Evolutionary conservation across 2,797 vertebrate species (phyloP), one percentile per base, ranked within the genome.

Genomic region (Oophaga sylvatica): DNA sequence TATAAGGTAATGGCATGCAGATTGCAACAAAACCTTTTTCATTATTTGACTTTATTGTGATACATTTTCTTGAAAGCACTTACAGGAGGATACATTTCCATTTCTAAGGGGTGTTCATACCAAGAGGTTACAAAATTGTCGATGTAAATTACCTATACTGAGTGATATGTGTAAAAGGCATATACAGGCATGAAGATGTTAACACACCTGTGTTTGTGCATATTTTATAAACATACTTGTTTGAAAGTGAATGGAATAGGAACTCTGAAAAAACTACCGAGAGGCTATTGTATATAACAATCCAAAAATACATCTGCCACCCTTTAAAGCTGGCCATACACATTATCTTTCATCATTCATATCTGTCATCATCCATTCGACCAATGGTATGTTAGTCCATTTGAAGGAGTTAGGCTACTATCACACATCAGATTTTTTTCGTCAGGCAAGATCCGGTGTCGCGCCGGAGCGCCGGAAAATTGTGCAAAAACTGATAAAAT

Each of bases 1-100:
- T 83, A 56, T 83, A 83, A 62, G 48, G 31, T 84, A 84, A 84
- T 84, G 71, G 5, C 15, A 73, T 73, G 56, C 68, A 83, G 68
- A 63, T 81, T 31, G 45, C 62, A 45, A 31, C 68, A n/a, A 60
- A 59, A n/a, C 19, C 56, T 41, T 62, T 73, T 84, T 62, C 22
- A 67, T 45, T 75, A 35, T 41, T 45, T 84, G 31, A 84, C 57
- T 73, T 20, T 45, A 35, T 83, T 71, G n/a, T 83, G 17, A 83
- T 70, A 22, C 53, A 83, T 71, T 83, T 13, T 45, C 71, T 77
- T 56, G 10, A 77, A 56, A 53, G 12, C 48, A 26, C 13, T 26
- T 77, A 13, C 19, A 16, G 48, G n/a, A 22, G 71, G 41, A 20
- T 19, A 77, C 26, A 77, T 41, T 48, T n/a, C 12, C 20, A 76